Base-by-base conservation (phyloP, 2,797 vertebrate species). In the Hydrocynus forskahlii region DNA sequence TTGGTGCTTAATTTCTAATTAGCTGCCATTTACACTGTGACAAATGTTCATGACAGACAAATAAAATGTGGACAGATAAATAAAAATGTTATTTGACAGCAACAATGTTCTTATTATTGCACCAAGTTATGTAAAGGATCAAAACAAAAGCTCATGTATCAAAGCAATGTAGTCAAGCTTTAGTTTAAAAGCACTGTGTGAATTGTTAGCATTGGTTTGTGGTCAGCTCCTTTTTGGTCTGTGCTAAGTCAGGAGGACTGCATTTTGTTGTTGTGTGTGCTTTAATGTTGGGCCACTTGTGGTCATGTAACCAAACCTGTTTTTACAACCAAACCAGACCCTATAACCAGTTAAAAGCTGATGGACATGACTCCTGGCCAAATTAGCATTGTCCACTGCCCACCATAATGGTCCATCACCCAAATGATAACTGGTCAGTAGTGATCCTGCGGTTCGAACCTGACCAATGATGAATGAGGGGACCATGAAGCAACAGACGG, bases 211-310 rank as follows among this genome's bases (percentile, higher is more conserved):
- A 64, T 2, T 38, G 62, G 29, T 17, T 16, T 64, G 62, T 64
- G 62, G 62, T 64, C 29, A 64, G 25, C 16, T 64, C 29, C 29
- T 64, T 64, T 64, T 35, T 64, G 62, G 29, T 64, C 16, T 38
- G 13, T 38, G 62, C 62, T 19, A 64, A 38, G 62, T 64, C 62
- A 38, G 14, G 29, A 64, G 38, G 1, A 19, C 29, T 16, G 29
- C 25, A 64, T 38, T 64, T 64, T 64, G 25, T 64, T 64, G 25
- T 4, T 62, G 5, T 25, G 59, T 62, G 21, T 62, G 59, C 59
- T 62, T 62, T 62, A 62, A 62, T 62, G 59, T 64, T 17, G 14
- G 62, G 35, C 62, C 62, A 64, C 62, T 64, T 64, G 62, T 38
- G 62, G 62, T 64, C 62, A 64, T 8, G 7, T 64, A 64, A 25